These are phyloP conservation scores for Danaus plexippus DNA, from an alignment of 1,140 invertebrate species.

Conservation along the genomic window DNA sequence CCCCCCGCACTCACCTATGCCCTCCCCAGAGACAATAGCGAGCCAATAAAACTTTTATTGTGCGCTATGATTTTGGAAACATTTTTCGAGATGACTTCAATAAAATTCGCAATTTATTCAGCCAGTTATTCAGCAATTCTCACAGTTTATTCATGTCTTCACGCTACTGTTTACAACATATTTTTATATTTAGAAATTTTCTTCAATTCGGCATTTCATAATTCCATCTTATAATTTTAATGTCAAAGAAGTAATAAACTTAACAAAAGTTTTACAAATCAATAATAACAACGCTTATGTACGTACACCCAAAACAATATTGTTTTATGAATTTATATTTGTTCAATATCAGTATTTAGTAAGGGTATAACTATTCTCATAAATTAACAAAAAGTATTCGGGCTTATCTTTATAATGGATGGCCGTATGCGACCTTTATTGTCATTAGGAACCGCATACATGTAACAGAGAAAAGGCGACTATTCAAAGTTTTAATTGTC, in stretches of 20 bases:
- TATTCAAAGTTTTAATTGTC: slow-evolving; percentile 15
- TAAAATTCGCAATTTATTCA: slow-evolving; percentile 67
- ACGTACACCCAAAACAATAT: background rate
- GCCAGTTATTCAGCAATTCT: slow-evolving; percentile 42
- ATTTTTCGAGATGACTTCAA: slow-evolving; percentile 66
- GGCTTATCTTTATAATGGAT: slow-evolving; percentile 23
- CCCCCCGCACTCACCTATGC: slow-evolving; percentile 41
- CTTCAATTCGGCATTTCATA: slow-evolving; percentile 20
- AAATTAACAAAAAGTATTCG: slow-evolving; percentile 33
- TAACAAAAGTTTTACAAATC: too few relatives aligned
- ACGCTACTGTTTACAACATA: slow-evolving; percentile 34
- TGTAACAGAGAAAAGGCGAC: slow-evolving; percentile 17
- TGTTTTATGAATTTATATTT: slow-evolving; percentile 18
- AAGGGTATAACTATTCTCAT: slow-evolving; percentile 28
- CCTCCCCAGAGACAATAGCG: slow-evolving; percentile 55
- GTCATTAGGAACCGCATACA: slow-evolving; percentile 29
- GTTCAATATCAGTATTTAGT: slow-evolving; percentile 24
- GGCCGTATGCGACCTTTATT: slow-evolving; percentile 27
- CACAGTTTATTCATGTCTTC: slow-evolving; percentile 46
- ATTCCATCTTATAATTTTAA: background rate
- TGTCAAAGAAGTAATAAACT: background rate
- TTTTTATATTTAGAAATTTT: slow-evolving; percentile 34
- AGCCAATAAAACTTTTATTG: slow-evolving; percentile 69
- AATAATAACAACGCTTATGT: too few relatives aligned
- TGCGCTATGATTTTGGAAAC: slow-evolving; percentile 66